Base-by-base conservation (phyloP, 2,888 invertebrate species). In the Aethes cnicana region DNA sequence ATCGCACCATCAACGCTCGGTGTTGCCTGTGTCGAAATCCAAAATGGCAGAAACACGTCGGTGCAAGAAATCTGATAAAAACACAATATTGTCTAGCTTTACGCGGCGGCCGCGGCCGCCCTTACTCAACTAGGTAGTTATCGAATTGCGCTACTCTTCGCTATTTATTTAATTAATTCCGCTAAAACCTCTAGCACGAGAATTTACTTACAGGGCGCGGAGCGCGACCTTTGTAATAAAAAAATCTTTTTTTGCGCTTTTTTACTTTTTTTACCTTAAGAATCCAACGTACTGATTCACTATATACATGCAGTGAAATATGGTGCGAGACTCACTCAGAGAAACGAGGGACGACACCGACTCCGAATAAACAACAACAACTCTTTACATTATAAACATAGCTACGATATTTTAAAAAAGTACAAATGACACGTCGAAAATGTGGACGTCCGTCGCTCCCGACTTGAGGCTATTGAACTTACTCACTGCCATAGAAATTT, bases 11-110 rank as follows among this genome's bases (percentile, higher is more conserved):
- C 68, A 61, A 60, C 61, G 67, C 62, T 65, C 65, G 67, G 62
- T 61, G 55, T 58, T 56, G 18, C 30, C 35, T 49, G 65, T 61
- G 62, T 47, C 49, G 35, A 57, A 53, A 55, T 56, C 47, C 56
- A 59, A 60, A 56, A 30, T 41, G 49, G 48, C 55, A 56, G 53
- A 49, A 56, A 54, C 52, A 52, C 44, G 30, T 80, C 77, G 80
- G 85, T 85, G 85, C 85, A 77, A 75, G 72, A 76, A 72, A 74
- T 72, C 68, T 64, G 64, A 61, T 64, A 80, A 74, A 79, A 85
- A 81, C 75, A 77, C 70, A 75, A 83, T 81, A 86, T 84, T 84
- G 81, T 81, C 86, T 84, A 85, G 84, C 84, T 72, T 82, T 81
- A 79, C 70, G 78, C 80, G 72, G 73, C 80, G 80, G 72, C 77